Evolutionary conservation across 2,797 vertebrate genomes (phyloP), one percentile per base, ranked within the genome.

Genomic region (Pipistrellus nathusii): DNA sequence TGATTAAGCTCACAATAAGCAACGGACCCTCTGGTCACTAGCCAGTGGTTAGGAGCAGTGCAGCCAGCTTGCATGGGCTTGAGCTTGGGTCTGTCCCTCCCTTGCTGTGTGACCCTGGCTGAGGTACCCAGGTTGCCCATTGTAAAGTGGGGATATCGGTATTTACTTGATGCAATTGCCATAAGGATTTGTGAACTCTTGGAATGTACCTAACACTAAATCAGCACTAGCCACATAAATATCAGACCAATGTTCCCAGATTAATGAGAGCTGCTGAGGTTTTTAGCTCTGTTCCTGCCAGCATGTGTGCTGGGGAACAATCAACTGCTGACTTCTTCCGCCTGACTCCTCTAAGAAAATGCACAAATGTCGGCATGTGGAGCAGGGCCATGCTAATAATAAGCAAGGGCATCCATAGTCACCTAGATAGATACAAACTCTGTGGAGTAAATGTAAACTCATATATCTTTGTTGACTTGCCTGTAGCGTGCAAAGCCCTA

Each of bases 321-420:
- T 57, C 76, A 85, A 69, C 48, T 66, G 44, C 85, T 94, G 85
- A 66, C 76, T 80, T 80, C 51, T 81, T 94, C 41, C 44, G 91
- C 7, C 48, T 64, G 62, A 25, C 51, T 94, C 59, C 62, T 51
- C 55, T 77, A 82, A 89, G 77, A 87, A 72, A 87, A 90, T 23
- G 11, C n/a, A 57, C 68, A 62, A 48, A 62, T 84, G 84, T 90
- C 68, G 85, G 68, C 85, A 51, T 13, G 72, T n/a, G n/a, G 38
- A 75, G 41, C 30, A 59, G 51, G 41, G n/a, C 64, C 51, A 10
- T 48, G 62, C 38, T 38, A n/a, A 78, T 46, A 44, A 91, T 38
- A 44, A 91, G 41, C 30, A 71, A 88, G 35, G 44, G 5, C 30
- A 82, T n/a, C 9, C 27, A 0, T 13, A 35, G 25, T 82, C 41